These are phyloP conservation scores for Lanius collurio DNA, from an alignment of 2,113 vertebrate genomes.

Conservation along the genomic window DNA sequence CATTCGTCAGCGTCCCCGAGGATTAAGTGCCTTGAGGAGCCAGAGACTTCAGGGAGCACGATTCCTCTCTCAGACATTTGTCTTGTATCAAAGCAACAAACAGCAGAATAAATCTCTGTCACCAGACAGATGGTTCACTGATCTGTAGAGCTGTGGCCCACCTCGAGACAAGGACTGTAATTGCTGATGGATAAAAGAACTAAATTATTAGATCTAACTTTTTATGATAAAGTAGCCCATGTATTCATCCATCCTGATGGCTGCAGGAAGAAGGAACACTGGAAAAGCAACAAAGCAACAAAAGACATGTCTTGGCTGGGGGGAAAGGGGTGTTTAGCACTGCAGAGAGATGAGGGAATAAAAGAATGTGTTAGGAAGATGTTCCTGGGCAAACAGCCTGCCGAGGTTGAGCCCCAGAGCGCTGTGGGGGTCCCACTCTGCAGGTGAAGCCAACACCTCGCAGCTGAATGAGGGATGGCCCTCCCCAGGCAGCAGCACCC, in stretches of 20 bases:
- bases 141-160: neutral
- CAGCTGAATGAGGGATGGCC: fast-evolving
- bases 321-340: neutral
- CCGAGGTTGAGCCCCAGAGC: neutral
- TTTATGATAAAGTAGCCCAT: neutral
- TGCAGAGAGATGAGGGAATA: neutral
- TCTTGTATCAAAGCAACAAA: neutral
- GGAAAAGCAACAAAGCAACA: neutral
- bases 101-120: neutral
- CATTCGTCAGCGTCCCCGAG: constrained; percentile 7
- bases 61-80: neutral
- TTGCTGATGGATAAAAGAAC: neutral
- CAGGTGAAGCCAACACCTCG: neutral
- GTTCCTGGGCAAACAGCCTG: neutral
- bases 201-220: neutral
- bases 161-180: neutral
- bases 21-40: neutral
- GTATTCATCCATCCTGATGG: neutral
- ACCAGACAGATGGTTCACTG: neutral
- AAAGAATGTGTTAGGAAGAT: fast-evolving
- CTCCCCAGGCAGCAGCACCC: neutral
- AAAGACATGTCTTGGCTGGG: neutral
- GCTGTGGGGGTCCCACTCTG: neutral
- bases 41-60: neutral
- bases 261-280: neutral